Percentiles rank a stretch among this genome's conserved stretches.
These are phyloP conservation scores for Lithosia quadra DNA, from an alignment of 2,888 invertebrate genomes.

Conservation along the genomic window DNA sequence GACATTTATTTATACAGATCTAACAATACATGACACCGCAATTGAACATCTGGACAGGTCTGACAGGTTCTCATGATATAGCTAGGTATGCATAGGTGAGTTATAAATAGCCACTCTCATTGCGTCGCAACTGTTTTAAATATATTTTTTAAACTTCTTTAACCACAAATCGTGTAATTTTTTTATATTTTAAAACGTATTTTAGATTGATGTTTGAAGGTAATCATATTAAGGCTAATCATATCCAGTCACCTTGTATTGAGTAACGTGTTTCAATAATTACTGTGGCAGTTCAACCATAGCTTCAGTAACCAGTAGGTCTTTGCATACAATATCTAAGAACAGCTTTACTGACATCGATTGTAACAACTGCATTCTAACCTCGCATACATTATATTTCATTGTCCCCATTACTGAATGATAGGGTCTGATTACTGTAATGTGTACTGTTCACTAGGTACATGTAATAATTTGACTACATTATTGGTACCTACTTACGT, in stretches of 20 bases:
- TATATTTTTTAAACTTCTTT: background rate
- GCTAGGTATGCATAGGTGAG: constrained; percentile 13
- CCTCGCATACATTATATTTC: constrained; percentile 72
- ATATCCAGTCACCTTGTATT: constrained; percentile 35
- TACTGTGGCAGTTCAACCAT: constrained; percentile 54
- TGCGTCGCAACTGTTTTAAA: constrained; percentile 11
- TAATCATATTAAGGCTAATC: constrained; percentile 28
- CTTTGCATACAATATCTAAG: constrained; percentile 50
- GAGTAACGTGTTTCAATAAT: constrained; percentile 52
- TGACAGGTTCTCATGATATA: constrained; percentile 17
- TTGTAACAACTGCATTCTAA: constrained; percentile 69
- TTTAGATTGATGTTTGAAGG: constrained; percentile 23
- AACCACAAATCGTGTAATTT: constrained; percentile 1
- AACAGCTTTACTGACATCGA: constrained; percentile 66
- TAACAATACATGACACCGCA: constrained; percentile 23
- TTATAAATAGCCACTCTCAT: constrained; percentile 20
- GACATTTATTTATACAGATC: constrained; percentile 6
- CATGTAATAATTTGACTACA: constrained; percentile 64
- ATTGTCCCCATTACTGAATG: constrained; percentile 80
- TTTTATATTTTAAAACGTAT: constrained; percentile 5
- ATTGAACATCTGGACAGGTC: constrained; percentile 15
- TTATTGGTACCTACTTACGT: constrained; percentile 32
- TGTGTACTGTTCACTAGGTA: constrained; percentile 56
- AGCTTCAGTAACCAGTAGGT: constrained; percentile 49
- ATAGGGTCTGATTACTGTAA: constrained; percentile 80